phyloP scores from a whole-genome alignment of 2,797 vertebrate species.

The Cryptoprocta ferox region DNA sequence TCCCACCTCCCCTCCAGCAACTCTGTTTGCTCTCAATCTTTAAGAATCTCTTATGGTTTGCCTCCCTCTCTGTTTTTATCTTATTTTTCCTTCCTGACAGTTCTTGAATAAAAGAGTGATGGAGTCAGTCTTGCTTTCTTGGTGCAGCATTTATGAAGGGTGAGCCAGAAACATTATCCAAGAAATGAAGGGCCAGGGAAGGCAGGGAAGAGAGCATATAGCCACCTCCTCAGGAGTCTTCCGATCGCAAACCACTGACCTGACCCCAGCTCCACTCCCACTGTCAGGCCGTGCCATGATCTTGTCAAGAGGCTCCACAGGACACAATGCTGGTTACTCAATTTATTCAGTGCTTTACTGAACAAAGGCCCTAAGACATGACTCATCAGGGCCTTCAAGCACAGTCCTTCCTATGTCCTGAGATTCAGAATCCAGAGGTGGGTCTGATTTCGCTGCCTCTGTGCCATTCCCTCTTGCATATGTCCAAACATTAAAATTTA shows the following conservation, averaged over 20 bases:
- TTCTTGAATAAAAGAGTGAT: background rate
- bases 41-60: too few species aligned
- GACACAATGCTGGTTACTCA: background rate
- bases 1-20: too few species aligned
- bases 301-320: background rate
- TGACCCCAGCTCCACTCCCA: background rate
- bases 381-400: background rate
- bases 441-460: constrained; percentile 16
- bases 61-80: too few species aligned
- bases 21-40: too few species aligned
- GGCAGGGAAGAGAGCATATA: background rate
- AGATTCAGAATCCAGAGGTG: constrained; percentile 43
- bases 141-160: background rate
- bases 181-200: background rate
- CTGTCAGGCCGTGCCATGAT: background rate
- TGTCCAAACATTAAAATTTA: constrained; percentile 34
- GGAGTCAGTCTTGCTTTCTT: background rate
- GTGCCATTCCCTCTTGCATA: constrained; percentile 27
- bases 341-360: constrained; percentile 69
- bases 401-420: background rate
- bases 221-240: background rate
- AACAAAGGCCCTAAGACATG: constrained; percentile 49
- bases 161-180: background rate
- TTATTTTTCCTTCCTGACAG: background rate
- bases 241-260: background rate